Conservation (phyloP, 35 echinoderm and acorn worm genomes). For the Diadema setosum region DNA sequence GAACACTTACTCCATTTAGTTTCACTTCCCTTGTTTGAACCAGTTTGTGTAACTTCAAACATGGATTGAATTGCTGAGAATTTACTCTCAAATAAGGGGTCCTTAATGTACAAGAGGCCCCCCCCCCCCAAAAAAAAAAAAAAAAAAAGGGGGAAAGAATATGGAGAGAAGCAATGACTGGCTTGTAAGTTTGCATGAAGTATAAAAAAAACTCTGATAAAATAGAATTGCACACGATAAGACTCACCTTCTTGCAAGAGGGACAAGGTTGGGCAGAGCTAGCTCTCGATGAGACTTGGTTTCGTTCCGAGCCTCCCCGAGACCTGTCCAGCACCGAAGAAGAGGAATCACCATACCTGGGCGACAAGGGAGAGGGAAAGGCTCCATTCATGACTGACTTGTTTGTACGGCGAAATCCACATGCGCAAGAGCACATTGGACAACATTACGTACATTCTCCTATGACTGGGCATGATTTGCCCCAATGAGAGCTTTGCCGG, state of each 20-base stretch:
- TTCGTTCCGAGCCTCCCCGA: neutral
- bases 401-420: too few species aligned
- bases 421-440: too few species aligned
- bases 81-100: too few species aligned
- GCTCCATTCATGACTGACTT: neutral
- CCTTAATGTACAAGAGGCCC: too few species aligned
- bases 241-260: constrained; percentile 48
- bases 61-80: too few species aligned
- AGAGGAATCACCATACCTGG: constrained; percentile 39
- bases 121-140: too few species aligned
- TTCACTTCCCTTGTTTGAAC: too few species aligned
- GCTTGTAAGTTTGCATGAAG: neutral
- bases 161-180: neutral
- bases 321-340: constrained; percentile 29
- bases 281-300: constrained; percentile 3
- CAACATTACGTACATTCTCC: too few species aligned
- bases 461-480: too few species aligned
- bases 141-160: neutral
- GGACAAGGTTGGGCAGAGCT: constrained; percentile 4
- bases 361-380: neutral
- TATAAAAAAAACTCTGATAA: neutral
- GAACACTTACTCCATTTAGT: too few species aligned
- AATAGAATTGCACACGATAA: neutral
- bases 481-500: too few species aligned
- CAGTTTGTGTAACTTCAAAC: too few species aligned